Base-by-base conservation (phyloP, 2,113 vertebrate genomes). In the Colinus virginianus region DNA sequence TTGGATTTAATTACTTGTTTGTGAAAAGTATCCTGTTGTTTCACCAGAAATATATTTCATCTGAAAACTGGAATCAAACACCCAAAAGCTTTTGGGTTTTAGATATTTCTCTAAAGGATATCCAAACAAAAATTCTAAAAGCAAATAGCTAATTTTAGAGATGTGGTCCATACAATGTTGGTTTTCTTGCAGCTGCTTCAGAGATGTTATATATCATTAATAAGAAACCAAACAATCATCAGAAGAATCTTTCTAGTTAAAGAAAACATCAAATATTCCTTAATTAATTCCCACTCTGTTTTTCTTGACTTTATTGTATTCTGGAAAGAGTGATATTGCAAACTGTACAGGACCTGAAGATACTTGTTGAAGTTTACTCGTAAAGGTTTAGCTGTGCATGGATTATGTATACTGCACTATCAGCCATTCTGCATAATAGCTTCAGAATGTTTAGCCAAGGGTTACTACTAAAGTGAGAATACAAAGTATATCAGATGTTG, bases 1-100 rank as follows among this genome's bases (percentile, higher is more conserved):
- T 30, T 88, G 56, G 6, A 18, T 61, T 93, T 90, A 93, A 93
- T 93, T 84, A 88, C 43, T 86, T 94, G 64, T 91, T 93, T 88
- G 40, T 78, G 66, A 88, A 85, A 84, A 78, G 9, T 71, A 68
- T 88, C 46, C 20, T 0, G 0, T 78, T 78, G 20, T 95, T 88
- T 83, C 83, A 83, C 22, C 36, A 86, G 83, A 83, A 80, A 59
- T 56, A 61, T 71, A 28, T 78, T 91, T 80, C 22, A 26, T 78
- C 38, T 58, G 23, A 74, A 85, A 85, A 23, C 43, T 71, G 51
- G 69, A 76, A 93, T 63, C 42, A 70, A 89, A 76, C n/a, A 68
- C 40, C 4, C 30, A 34, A 76, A 63, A 48, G 19, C 16, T 62
- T 87, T 77, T 58, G 19, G 2, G 0, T 49, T 88, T 85, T 22